Evolutionary conservation across 2,113 vertebrate species (phyloP).

Genomic region (Cinclus mexicanus): DNA sequence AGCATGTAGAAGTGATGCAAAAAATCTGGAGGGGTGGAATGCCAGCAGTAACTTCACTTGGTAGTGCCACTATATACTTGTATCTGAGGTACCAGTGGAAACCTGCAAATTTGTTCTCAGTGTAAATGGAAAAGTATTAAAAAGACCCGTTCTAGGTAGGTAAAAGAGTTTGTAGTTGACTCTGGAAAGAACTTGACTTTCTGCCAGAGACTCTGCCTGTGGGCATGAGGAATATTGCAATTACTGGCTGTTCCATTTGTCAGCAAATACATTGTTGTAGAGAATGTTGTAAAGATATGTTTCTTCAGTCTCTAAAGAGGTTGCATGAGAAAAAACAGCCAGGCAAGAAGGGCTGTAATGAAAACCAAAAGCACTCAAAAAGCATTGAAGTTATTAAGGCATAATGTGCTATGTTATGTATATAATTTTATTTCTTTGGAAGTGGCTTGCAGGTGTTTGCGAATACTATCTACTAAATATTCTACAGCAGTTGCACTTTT

Average conservation of each 20-base stretch:
- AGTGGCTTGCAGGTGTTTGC: background rate
- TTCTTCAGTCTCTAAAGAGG: background rate
- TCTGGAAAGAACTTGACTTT: background rate
- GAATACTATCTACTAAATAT: background rate
- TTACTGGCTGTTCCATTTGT: background rate
- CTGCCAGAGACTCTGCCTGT: background rate
- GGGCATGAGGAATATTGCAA: background rate
- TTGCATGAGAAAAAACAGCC: background rate
- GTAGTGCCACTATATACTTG: background rate
- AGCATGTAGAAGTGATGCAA: background rate
- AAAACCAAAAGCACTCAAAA: background rate
- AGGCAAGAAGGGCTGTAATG: background rate
- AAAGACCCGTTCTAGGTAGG: background rate
- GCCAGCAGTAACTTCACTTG: background rate
- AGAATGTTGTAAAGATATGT: fast-evolving
- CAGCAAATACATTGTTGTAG: background rate
- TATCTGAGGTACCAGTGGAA: background rate
- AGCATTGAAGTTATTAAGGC: background rate
- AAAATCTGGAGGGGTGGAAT: background rate
- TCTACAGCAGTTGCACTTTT: background rate
- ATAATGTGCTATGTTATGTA: background rate
- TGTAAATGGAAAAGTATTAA: background rate
- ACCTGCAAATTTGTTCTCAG: background rate
- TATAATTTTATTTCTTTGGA: background rate
- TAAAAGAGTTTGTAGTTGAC: background rate